These are phyloP conservation scores for Hymenopus coronatus DNA, from an alignment of 2,888 invertebrate genomes.

Conservation along the genomic window DNA sequence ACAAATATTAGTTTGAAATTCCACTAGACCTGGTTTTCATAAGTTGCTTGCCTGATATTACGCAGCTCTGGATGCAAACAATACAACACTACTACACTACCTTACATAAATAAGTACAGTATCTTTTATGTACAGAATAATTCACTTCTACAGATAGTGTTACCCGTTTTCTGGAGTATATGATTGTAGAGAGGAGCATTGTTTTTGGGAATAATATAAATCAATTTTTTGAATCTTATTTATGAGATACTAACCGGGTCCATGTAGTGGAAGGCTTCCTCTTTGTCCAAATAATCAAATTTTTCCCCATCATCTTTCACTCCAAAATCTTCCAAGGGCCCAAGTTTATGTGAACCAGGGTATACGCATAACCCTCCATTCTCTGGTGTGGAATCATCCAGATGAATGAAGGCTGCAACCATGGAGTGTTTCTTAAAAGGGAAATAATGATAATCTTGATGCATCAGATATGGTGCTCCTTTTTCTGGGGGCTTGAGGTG, in stretches of 20 bases:
- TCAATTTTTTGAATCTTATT: background rate
- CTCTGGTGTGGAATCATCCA: constrained; percentile 56
- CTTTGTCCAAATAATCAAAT: background rate
- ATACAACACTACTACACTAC: no score
- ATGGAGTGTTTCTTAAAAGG: constrained; percentile 57
- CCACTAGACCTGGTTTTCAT: no score
- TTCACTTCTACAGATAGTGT: no score
- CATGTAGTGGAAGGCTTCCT: background rate
- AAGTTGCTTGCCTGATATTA: no score
- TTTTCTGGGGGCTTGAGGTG: constrained; percentile 58
- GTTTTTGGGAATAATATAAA: no score
- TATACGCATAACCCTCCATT: constrained; percentile 60
- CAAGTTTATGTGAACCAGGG: constrained; percentile 58
- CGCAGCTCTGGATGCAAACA: no score
- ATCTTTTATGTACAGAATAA: no score
- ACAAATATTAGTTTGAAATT: no score
- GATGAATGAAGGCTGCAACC: constrained; percentile 58
- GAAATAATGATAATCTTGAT: constrained; percentile 61
- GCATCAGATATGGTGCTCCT: constrained; percentile 60
- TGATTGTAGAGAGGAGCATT: no score
- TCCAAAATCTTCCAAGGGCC: constrained; percentile 55
- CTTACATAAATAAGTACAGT: no score
- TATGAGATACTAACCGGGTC: background rate
- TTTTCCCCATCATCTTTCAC: background rate
- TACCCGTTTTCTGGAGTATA: no score